Evolutionary conservation across 2,797 vertebrate species (phyloP).

Genomic region (Clarias platycephalus): DNA sequence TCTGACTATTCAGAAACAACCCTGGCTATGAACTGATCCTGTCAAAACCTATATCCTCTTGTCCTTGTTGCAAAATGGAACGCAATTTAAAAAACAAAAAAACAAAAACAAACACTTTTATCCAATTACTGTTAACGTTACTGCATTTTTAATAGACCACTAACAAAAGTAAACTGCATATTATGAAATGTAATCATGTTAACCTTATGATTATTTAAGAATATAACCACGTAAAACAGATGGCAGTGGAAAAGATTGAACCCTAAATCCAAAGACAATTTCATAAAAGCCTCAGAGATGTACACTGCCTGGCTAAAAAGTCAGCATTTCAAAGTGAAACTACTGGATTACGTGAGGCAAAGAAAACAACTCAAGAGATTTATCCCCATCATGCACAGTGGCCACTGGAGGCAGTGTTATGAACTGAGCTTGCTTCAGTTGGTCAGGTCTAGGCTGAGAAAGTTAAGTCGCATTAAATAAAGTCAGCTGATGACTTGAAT

Average conservation of each 20-base stretch:
- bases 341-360: no score
- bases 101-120: background rate
- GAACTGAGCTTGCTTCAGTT: no score
- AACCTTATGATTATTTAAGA: background rate
- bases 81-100: no score
- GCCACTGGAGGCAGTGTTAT: no score
- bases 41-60: background rate
- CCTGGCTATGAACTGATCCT: background rate
- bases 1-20: background rate
- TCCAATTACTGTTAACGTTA: background rate
- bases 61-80: background rate
- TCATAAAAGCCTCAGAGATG: background rate
- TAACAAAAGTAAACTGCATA: background rate
- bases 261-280: background rate
- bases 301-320: background rate
- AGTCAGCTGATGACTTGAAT: no score
- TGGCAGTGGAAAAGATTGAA: background rate
- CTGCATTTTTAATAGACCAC: background rate
- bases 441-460: no score
- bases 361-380: no score
- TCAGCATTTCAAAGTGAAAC: background rate
- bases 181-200: no score
- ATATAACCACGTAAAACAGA: background rate
- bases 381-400: no score
- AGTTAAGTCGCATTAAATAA: no score